A percentile compares a stretch with the other conserved stretches of the same genome.
phyloP scores from a whole-genome alignment of 2,113 vertebrate genomes.

The Actenoides hombroni region DNA sequence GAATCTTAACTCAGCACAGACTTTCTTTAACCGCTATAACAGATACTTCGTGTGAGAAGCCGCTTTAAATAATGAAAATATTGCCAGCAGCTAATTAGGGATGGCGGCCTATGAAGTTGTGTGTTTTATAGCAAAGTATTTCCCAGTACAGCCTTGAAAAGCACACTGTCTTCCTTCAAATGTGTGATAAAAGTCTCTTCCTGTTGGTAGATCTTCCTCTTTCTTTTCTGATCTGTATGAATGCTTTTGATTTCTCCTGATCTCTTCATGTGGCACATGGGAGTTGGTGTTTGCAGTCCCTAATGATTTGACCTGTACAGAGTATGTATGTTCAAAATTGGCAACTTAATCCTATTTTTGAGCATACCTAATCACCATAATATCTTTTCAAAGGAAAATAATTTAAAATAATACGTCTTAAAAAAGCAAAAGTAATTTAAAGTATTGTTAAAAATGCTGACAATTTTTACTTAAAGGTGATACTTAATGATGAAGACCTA shows the following conservation, averaged over 20 bases:
- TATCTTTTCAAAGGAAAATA: background rate
- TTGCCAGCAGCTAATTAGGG: background rate
- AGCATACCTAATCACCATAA: background rate
- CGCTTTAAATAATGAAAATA: background rate
- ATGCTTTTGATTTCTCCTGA: background rate
- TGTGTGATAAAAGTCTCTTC: accelerated
- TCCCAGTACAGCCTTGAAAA: background rate
- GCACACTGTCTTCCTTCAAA: background rate
- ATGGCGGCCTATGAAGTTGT: background rate
- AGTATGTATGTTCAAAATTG: background rate
- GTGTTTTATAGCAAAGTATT: background rate
- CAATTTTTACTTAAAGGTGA: background rate
- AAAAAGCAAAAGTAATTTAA: background rate
- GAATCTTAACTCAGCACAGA: background rate
- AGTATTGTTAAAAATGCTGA: background rate
- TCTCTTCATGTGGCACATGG: accelerated
- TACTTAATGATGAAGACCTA: background rate
- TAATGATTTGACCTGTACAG: background rate
- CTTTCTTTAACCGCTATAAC: background rate
- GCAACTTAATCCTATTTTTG: background rate
- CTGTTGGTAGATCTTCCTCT: background rate
- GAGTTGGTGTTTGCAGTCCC: background rate
- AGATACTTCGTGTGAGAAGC: background rate
- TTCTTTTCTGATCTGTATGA: background rate
- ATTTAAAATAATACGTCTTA: background rate